Base-by-base conservation (phyloP, 23 tunicate species). In the Styela clava region DNA sequence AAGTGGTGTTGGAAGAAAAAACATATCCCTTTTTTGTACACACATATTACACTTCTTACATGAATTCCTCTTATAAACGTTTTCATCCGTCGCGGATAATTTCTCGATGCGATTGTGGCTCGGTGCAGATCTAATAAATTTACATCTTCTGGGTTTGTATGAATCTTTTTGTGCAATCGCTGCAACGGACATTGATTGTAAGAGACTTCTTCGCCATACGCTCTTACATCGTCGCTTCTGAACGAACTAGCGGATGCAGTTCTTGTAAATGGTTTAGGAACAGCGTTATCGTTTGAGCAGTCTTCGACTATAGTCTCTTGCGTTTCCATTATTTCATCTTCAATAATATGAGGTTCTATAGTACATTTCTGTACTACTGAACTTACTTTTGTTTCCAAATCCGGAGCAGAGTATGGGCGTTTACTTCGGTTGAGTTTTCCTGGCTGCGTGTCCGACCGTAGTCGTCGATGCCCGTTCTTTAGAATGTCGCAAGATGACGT, bases 51-150 rank as follows among this genome's bases (percentile, higher is more conserved):
- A n/a, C n/a, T n/a, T n/a, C 56, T 44, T 34, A 34, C 52, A 27
- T 82, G 52, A 28, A 82, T 82, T 69, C 37, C 69, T 27, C 63
- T 74, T 22, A 82, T 24, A 69, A 84, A 77, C 16, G 65, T 56
- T 36, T 77, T 76, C 44, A 84, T 74, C 2, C 71, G 35, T 0
- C 25, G 62, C 5, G 88, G 88, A 44, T 74, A 84, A 36, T 84
- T 84, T 63, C 77, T 84, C 21, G 88, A 44, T 5, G 82, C 74
- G 2, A 84, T 82, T 0, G 61, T 24, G 3, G 88, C 88, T 64
- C 80, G 71, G 34, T 84, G 88, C 35, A 84, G 29, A 64, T 84
- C 88, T 56, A 76, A 65, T 16, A 84, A 65, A 62, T 69, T 52
- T 2, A 84, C 64, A 16, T 36, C 52, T 44, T 76, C 81, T 28